A percentile compares a stretch with the other conserved stretches of the same genome.
Evolutionary conservation across 1,140 invertebrate genomes (phyloP).

Genomic region (Yoshiicerus persimilis): DNA sequence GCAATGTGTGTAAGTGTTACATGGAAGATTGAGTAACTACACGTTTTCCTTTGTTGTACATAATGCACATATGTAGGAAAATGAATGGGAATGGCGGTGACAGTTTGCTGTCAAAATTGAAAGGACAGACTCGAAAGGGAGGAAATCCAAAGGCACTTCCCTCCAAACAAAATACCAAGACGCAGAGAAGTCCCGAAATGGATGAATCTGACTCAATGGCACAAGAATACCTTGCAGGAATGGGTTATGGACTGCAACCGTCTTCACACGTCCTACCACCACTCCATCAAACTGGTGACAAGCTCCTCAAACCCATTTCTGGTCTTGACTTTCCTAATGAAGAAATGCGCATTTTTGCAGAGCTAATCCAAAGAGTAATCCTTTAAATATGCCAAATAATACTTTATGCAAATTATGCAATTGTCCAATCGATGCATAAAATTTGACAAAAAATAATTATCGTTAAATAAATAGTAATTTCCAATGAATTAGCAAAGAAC

Average conservation of each 20-base stretch:
- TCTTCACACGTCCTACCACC: not conserved
- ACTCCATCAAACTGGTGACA: constrained; percentile 38
- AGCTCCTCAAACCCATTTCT: constrained; percentile 54
- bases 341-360: constrained; percentile 61
- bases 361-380: constrained; percentile 58
- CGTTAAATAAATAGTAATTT: too few species aligned
- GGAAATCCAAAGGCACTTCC: not conserved
- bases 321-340: constrained; percentile 55
- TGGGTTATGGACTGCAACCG: not conserved
- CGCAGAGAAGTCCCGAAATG: not conserved
- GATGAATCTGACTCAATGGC: not conserved
- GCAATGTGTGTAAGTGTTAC: not conserved
- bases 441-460: too few species aligned
- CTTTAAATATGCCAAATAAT: too few species aligned
- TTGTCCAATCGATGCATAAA: too few species aligned
- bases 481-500: too few species aligned
- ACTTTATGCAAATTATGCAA: too few species aligned
- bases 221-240: not conserved
- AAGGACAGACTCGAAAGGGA: not conserved
- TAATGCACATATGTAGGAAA: not conserved
- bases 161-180: not conserved
- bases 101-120: constrained; percentile 2
- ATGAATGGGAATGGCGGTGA: constrained; percentile 4
- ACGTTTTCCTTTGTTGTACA: not conserved
- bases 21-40: not conserved